Evolutionary conservation across 2,797 vertebrate species (phyloP).

Genomic region (Micropoecilia bifurca): DNA sequence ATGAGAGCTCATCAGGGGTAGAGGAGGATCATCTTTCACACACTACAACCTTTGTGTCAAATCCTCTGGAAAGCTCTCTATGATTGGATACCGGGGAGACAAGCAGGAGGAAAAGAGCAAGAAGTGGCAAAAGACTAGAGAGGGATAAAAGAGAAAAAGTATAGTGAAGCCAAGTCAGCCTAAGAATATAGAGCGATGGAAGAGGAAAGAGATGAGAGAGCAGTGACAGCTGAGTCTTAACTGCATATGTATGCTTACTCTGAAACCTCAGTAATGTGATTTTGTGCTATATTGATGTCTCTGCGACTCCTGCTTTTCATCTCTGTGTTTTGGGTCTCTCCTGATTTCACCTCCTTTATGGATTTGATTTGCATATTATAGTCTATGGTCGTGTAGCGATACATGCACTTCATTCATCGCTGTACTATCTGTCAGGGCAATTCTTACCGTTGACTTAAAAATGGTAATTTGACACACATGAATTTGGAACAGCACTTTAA

Average conservation of each 20-base stretch:
- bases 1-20: conserved; percentile 52
- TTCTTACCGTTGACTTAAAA: conserved; percentile 70
- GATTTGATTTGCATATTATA: conserved; percentile 71
- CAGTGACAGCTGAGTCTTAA: conserved; percentile 33
- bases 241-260: conserved; percentile 49
- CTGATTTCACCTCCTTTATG: conserved; percentile 66
- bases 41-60: conserved; percentile 60
- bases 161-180: conserved; percentile 21
- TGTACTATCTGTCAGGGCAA: conserved; percentile 57
- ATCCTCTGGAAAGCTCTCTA: conserved; percentile 48
- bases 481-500: conserved; percentile 55
- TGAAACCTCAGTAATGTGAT: conserved; percentile 64
- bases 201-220: conserved; percentile 27
- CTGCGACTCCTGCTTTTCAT: conserved; percentile 61
- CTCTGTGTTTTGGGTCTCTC: conserved; percentile 64
- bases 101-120: conserved; percentile 21
- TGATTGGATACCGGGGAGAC: conserved; percentile 41
- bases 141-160: conserved; percentile 12
- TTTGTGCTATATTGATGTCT: conserved; percentile 60
- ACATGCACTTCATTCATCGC: conserved; percentile 64
- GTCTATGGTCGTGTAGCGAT: conserved; percentile 57
- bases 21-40: conserved; percentile 53
- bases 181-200: conserved; percentile 2
- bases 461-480: conserved; percentile 78
- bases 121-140: conserved; percentile 8